Evolutionary conservation across 2,113 vertebrate genomes (phyloP).

Genomic region (Syngnathoides biaculeatus): DNA sequence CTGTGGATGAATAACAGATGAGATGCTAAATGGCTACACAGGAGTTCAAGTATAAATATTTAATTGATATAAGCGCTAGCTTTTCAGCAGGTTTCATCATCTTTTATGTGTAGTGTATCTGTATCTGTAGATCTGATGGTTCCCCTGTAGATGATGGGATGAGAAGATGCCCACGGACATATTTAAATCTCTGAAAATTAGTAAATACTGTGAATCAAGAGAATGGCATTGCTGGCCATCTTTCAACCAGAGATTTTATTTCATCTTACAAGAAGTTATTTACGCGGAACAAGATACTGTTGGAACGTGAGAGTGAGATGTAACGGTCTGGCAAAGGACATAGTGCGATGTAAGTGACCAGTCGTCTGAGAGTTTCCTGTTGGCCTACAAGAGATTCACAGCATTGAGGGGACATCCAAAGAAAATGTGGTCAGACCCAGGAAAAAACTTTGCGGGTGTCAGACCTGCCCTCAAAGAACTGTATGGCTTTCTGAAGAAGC

Average conservation of each 20-base stretch:
- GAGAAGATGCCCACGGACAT: background rate
- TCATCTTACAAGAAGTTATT: no score
- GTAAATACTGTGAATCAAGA: background rate
- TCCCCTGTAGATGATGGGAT: background rate
- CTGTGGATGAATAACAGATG: constrained; percentile 5
- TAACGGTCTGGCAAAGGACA: no score
- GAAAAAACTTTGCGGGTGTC: no score
- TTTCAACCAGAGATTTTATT: background rate
- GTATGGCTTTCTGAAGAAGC: no score
- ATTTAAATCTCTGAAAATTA: background rate
- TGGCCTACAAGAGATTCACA: no score
- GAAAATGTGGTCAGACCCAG: no score
- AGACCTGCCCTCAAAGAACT: no score
- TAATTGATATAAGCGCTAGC: background rate
- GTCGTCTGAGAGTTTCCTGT: no score
- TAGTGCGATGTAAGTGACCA: no score
- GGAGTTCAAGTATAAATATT: constrained; percentile 13
- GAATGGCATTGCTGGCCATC: background rate
- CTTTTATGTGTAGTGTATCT: background rate
- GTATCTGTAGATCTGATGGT: background rate
- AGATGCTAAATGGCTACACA: constrained; percentile 12
- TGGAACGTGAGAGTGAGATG: no score
- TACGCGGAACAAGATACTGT: no score
- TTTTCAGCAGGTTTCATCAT: constrained; percentile 1
- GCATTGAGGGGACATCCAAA: no score